These are phyloP conservation scores for Alentia gelatinosa DNA, from an alignment of 2,888 invertebrate species.

Conservation along the genomic window DNA sequence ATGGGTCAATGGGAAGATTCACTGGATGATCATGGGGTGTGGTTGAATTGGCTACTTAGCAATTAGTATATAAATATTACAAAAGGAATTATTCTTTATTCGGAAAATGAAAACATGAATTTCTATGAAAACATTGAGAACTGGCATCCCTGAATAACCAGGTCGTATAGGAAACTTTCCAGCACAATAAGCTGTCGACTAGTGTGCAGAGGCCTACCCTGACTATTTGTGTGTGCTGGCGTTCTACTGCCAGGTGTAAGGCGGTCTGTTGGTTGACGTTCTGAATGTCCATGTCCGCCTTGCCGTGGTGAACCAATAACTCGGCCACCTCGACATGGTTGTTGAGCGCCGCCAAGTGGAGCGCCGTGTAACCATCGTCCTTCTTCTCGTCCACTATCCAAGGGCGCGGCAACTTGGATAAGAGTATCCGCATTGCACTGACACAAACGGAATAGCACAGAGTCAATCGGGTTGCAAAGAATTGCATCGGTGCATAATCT, in stretches of 20 bases:
- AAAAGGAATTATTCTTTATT: too few species aligned
- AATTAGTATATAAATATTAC: too few species aligned
- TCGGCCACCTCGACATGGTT: conserved; percentile 98
- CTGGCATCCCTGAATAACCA: too few species aligned
- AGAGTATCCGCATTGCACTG: conserved; percentile 95
- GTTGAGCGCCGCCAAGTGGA: conserved; percentile 96
- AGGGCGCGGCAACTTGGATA: conserved; percentile 94
- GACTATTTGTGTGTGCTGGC: conserved; percentile 98
- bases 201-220: conserved; percentile 85
- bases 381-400: conserved; percentile 99
- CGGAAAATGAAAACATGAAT: too few species aligned
- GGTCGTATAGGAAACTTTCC: too few species aligned
- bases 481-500: neutral
- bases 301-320: conserved; percentile 86
- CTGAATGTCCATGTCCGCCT: conserved; percentile 96
- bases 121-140: too few species aligned
- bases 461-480: neutral
- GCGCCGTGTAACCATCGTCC: conserved; percentile 95
- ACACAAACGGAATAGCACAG: neutral
- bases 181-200: too few species aligned
- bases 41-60: too few species aligned
- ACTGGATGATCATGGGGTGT: too few species aligned
- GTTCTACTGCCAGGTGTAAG: conserved; percentile 94
- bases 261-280: conserved; percentile 91
- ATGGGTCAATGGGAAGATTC: too few species aligned